Conservation (phyloP, 2,797 vertebrate genomes). For the Loriculus beryllinus region DNA sequence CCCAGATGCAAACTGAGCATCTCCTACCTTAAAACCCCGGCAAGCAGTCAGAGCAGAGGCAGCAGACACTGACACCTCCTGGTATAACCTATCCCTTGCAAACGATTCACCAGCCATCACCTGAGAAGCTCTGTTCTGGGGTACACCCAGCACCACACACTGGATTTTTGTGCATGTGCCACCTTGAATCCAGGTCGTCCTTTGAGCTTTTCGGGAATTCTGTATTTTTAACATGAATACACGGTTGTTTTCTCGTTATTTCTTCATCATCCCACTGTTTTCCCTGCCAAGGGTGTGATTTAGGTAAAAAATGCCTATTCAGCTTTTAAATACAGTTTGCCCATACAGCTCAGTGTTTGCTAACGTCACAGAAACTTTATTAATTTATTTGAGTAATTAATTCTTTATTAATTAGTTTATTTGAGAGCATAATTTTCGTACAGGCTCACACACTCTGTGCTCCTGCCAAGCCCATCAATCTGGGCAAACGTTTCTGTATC, state of each 20-base stretch:
- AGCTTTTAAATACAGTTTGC: background rate
- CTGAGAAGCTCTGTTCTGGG: background rate
- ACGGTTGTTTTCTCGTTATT: background rate
- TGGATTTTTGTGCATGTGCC: background rate
- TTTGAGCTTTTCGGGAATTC: background rate
- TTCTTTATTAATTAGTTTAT: background rate
- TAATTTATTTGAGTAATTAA: background rate
- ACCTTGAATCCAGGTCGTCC: background rate
- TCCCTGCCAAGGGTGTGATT: background rate
- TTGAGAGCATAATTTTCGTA: background rate
- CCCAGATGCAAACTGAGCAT: background rate
- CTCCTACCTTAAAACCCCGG: accelerated
- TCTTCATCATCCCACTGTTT: background rate
- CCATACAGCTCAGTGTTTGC: background rate
- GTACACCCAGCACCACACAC: accelerated
- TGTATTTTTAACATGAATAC: background rate
- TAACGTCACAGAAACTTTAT: background rate
- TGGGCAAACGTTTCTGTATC: background rate
- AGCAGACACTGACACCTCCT: conserved; percentile 34
- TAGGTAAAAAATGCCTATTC: background rate
- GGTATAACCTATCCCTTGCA: background rate
- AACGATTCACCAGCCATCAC: background rate
- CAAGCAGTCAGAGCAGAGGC: background rate
- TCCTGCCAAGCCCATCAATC: background rate
- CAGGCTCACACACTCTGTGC: accelerated